Percentiles rank a stretch among this genome's conserved stretches.
Conservation (phyloP, 1,140 invertebrate species). For the Cyrtorhinus lividipennis region DNA sequence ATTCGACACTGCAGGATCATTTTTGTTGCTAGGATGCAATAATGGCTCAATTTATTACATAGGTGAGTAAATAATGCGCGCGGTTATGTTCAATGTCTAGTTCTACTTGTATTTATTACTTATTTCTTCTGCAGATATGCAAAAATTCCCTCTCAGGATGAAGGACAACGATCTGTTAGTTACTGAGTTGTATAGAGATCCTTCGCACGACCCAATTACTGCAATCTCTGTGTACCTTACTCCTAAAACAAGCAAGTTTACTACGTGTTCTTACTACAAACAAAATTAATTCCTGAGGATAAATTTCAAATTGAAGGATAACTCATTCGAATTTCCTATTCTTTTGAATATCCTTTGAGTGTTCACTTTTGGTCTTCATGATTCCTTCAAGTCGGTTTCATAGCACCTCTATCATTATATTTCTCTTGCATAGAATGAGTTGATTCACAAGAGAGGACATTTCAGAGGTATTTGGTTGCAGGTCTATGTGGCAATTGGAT, state of each 20-base stretch:
- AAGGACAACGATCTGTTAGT: constrained; percentile 97
- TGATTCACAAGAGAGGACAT: too few species aligned
- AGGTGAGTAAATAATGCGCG: constrained; percentile 47
- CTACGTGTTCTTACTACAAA: too few species aligned
- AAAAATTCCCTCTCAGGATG: constrained; percentile 96
- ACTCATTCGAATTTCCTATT: too few species aligned
- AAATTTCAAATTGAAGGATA: constrained; percentile 13
- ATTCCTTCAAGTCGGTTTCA: too few species aligned
- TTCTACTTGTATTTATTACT: background rate
- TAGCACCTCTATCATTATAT: too few species aligned
- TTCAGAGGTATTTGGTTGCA: too few species aligned
- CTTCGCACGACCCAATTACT: constrained; percentile 86
- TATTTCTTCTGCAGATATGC: constrained; percentile 67
- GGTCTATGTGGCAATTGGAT: constrained; percentile 97
- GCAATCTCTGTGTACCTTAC: constrained; percentile 97
- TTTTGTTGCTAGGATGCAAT: constrained; percentile 83
- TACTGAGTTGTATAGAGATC: constrained; percentile 91
- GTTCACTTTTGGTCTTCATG: too few species aligned
- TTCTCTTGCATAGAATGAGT: too few species aligned
- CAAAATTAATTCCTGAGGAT: background rate
- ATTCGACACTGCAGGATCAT: constrained; percentile 91
- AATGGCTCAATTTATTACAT: constrained; percentile 97
- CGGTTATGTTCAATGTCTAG: constrained; percentile 18
- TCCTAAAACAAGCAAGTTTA: constrained; percentile 80
- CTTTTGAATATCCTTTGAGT: too few species aligned